phyloP scores from a whole-genome alignment of 1,140 invertebrate genomes.

The Heliconius hermathena region DNA sequence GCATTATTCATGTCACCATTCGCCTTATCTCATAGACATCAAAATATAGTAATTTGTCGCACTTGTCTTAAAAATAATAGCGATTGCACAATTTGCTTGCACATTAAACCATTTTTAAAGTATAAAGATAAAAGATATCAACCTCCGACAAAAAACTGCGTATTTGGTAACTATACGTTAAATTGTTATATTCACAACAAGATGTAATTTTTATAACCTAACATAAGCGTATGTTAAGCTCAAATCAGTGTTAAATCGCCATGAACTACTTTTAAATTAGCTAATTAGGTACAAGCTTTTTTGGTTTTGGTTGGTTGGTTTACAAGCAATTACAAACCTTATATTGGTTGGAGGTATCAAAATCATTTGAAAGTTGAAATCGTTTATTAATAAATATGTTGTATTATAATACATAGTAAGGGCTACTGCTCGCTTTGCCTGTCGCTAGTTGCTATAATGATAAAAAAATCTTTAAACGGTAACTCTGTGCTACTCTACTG shows the following conservation, averaged over 20 bases:
- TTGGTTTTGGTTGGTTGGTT: too few species aligned
- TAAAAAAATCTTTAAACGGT: too few species aligned
- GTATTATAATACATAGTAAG: too few species aligned
- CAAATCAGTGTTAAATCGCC: background rate
- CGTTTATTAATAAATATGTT: too few species aligned
- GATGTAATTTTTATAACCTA: background rate
- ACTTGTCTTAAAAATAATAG: conserved; percentile 14
- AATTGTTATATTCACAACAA: background rate
- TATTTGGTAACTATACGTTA: background rate
- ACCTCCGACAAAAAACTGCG: background rate
- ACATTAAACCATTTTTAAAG: background rate
- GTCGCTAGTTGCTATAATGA: too few species aligned
- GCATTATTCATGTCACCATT: conserved; percentile 14
- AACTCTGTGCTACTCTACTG: too few species aligned
- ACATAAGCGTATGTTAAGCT: background rate
- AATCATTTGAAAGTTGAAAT: too few species aligned
- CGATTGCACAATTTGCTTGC: background rate
- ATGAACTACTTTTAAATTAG: background rate
- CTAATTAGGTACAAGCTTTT: background rate
- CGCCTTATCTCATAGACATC: conserved; percentile 16
- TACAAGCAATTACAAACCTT: too few species aligned
- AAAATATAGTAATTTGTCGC: conserved; percentile 30
- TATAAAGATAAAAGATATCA: conserved; percentile 15
- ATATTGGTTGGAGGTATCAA: too few species aligned
- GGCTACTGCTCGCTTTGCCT: too few species aligned